Conservation (phyloP, 2,888 invertebrate genomes). For the Nomada fabriciana region DNA sequence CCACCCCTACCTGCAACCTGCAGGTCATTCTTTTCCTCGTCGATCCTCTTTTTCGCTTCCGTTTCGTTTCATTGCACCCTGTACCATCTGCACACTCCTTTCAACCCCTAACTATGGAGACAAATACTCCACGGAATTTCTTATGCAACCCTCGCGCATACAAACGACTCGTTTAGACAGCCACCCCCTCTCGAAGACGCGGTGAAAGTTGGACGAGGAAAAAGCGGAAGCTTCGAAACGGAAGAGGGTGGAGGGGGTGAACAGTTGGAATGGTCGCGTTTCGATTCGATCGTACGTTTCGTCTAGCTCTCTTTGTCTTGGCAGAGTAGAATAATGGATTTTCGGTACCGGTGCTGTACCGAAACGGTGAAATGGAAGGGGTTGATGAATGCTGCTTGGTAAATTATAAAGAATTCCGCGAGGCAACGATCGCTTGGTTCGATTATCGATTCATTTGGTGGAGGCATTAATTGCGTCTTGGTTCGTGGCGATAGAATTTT, state of each 20-base stretch:
- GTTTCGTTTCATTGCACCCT: neutral
- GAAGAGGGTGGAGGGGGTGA: neutral
- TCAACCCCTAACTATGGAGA: slow-evolving; percentile 65
- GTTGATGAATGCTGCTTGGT: slow-evolving; percentile 45
- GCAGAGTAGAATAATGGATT: slow-evolving; percentile 47
- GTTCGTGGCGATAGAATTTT: neutral
- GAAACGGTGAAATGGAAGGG: neutral
- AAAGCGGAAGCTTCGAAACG: too few species aligned
- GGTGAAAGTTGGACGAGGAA: neutral
- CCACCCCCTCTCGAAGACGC: slow-evolving; percentile 25
- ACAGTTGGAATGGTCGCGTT: slow-evolving; percentile 17
- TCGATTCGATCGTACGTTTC: slow-evolving; percentile 30
- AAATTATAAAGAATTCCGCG: slow-evolving; percentile 40
- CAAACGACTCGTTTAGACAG: slow-evolving; percentile 78
- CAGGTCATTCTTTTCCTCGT: slow-evolving; percentile 36
- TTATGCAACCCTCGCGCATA: slow-evolving; percentile 76
- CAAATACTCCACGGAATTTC: slow-evolving; percentile 79
- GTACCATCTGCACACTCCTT: neutral
- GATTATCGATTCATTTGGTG: slow-evolving; percentile 28
- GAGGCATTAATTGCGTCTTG: slow-evolving; percentile 32
- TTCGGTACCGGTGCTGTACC: neutral
- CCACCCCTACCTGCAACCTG: slow-evolving; percentile 14
- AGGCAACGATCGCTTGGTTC: slow-evolving; percentile 32
- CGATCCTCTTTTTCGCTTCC: slow-evolving; percentile 31
- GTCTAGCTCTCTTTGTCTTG: slow-evolving; percentile 30